These are phyloP conservation scores for Brachionus manjavacas DNA, from an alignment of 1,140 invertebrate genomes.

Conservation along the genomic window DNA sequence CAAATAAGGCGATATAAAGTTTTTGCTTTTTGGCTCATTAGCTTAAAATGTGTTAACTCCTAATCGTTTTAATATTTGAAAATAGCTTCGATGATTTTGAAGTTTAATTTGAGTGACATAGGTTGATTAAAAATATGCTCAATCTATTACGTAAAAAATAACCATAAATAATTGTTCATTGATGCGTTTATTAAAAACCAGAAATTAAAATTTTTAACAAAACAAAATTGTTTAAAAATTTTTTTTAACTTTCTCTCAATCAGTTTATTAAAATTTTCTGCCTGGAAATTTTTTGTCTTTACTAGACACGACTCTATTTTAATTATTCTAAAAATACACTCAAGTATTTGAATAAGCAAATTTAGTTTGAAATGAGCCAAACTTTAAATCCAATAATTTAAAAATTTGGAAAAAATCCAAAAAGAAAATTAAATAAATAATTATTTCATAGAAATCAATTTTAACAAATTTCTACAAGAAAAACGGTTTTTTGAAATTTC, in stretches of 20 bases:
- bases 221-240: background rate
- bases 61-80: background rate
- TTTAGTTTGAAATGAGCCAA: no score
- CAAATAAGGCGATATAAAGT: constrained; percentile 10
- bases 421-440: background rate
- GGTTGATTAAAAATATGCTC: background rate
- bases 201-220: background rate
- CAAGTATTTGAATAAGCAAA: background rate
- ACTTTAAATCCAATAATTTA: no score
- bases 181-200: background rate
- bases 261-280: background rate
- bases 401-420: no score
- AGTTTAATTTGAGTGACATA: background rate
- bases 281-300: background rate
- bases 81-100: background rate
- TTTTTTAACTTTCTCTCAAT: background rate
- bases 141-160: background rate
- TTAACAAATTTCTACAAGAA: no score
- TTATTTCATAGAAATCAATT: background rate
- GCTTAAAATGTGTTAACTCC: background rate
- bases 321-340: background rate
- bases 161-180: background rate
- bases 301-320: background rate
- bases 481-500: background rate
- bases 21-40: background rate